A percentile compares a stretch with the other conserved stretches of the same genome.
Evolutionary conservation across 2,113 vertebrate genomes (phyloP).

Genomic region (Mixornis gularis): DNA sequence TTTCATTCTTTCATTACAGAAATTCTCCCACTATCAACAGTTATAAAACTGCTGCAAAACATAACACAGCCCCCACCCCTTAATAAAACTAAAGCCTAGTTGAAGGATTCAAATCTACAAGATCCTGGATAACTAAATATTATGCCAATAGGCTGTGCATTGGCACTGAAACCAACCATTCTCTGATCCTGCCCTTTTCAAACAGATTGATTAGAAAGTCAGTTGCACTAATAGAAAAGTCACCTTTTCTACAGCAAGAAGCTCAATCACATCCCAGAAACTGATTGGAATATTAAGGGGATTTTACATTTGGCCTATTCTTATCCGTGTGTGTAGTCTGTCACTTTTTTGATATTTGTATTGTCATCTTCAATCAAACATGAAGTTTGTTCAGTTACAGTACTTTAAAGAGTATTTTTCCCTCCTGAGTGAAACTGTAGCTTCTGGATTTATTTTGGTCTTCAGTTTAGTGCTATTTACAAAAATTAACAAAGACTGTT

Average conservation of each 20-base stretch:
- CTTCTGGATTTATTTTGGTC: not conserved
- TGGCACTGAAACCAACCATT: rapidly evolving
- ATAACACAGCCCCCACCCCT: not conserved
- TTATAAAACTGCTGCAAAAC: not conserved
- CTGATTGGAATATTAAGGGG: not conserved
- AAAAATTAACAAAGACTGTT: not conserved
- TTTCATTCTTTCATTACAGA: constrained; percentile 44
- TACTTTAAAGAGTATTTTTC: not conserved
- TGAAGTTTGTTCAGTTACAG: not conserved
- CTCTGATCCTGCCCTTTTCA: not conserved
- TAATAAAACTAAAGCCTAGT: not conserved
- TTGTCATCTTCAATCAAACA: not conserved
- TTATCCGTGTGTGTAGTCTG: not conserved
- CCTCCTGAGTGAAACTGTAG: not conserved
- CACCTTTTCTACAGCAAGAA: not conserved
- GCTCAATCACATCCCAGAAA: not conserved
- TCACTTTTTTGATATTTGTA: not conserved
- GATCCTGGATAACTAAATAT: not conserved
- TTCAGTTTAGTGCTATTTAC: not conserved
- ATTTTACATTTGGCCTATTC: not conserved
- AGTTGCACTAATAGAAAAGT: not conserved
- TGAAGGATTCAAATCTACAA: not conserved
- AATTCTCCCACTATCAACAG: not conserved
- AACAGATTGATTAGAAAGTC: not conserved
- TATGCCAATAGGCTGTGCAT: not conserved